Conservation (phyloP, 2,888 invertebrate species). For the Ormyrus nitidulus region DNA sequence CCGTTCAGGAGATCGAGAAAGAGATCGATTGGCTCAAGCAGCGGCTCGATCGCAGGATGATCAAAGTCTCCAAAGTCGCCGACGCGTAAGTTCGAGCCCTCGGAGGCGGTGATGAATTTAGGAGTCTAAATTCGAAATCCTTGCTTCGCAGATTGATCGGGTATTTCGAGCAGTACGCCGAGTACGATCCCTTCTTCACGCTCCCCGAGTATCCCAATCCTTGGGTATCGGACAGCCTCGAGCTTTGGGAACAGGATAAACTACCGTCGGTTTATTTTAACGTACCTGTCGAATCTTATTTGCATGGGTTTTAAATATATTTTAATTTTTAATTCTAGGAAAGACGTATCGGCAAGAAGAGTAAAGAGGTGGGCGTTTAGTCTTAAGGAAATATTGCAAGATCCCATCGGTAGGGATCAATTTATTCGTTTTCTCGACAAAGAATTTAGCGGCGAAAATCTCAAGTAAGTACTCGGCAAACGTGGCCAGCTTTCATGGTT, state of each 20-base stretch:
- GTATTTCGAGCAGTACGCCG: slow-evolving; percentile 96
- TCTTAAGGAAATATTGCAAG: slow-evolving; percentile 94
- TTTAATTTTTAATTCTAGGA: slow-evolving; percentile 77
- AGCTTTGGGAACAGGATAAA: slow-evolving; percentile 98
- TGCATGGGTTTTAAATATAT: neutral
- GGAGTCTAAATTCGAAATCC: neutral
- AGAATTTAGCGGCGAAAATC: slow-evolving; percentile 99
- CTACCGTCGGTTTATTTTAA: slow-evolving; percentile 80
- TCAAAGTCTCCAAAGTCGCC: slow-evolving; percentile 94
- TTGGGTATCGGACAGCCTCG: slow-evolving; percentile 96
- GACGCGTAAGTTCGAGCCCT: slow-evolving; percentile 85
- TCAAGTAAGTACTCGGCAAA: slow-evolving; percentile 83
- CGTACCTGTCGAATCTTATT: neutral
- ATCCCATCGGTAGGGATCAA: slow-evolving; percentile 97
- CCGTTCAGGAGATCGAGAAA: slow-evolving; percentile 80
- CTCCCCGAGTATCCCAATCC: slow-evolving; percentile 96
- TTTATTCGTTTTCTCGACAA: slow-evolving; percentile 97
- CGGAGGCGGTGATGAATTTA: neutral
- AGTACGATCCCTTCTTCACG: slow-evolving; percentile 97
- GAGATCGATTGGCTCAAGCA: slow-evolving; percentile 87
- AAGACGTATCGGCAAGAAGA: slow-evolving; percentile 93
- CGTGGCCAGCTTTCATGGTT: too few species aligned
- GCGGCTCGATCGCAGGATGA: slow-evolving; percentile 90
- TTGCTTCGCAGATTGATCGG: slow-evolving; percentile 83
- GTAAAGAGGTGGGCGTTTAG: slow-evolving; percentile 99